Evolutionary conservation across 2,888 invertebrate species (phyloP), one percentile per base, ranked within the genome.

Genomic region (Campoletis raptor): DNA sequence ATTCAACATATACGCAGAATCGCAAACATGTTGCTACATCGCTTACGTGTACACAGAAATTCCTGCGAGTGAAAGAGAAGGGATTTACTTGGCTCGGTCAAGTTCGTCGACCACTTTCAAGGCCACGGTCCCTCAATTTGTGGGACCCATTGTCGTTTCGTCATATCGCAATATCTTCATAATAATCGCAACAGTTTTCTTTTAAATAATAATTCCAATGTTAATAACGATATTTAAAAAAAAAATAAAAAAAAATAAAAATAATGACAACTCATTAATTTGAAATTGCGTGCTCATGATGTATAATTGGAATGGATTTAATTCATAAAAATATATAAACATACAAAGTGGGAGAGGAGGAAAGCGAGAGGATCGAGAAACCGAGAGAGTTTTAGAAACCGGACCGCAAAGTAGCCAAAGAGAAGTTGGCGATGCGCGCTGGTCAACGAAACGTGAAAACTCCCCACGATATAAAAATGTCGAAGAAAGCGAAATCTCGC

Each of bases 301-400:
- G 67, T 42, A 73, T 74, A 79, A 73, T 66, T 37, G 10, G 45
- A 15, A 18, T n/a, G 67, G 24, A n/a, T n/a, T 72, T 30, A 21
- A 73, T 61, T 30, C 3, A 30, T 2, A 30, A 30, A 36, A 45
- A 36, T 69, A n/a, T 10, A 61, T 12, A 15, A 12, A 45, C 45
- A 40, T 40, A 61, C 37, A 12, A 12, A 3, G 90, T 83, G 89
- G 86, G 57, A 76, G 48, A 88, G 87, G 87, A 91, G 90, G 91
- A 92, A 91, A 91, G 92, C 86, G 89, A 91, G 86, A 89, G 87
- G 88, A 70, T 67, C 85, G 87, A 37, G 69, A 40, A 80, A 30
- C 48, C 89, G 91, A 89, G 92, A 92, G 92, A 92, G 92, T 92
- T 91, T 91, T 90, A 92, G 92, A 93, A 93, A 93, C 91, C 92